Percentiles rank a stretch among this genome's conserved stretches.
These are phyloP conservation scores for Monochamus saltuarius DNA, from an alignment of 1,140 invertebrate species.

Conservation along the genomic window DNA sequence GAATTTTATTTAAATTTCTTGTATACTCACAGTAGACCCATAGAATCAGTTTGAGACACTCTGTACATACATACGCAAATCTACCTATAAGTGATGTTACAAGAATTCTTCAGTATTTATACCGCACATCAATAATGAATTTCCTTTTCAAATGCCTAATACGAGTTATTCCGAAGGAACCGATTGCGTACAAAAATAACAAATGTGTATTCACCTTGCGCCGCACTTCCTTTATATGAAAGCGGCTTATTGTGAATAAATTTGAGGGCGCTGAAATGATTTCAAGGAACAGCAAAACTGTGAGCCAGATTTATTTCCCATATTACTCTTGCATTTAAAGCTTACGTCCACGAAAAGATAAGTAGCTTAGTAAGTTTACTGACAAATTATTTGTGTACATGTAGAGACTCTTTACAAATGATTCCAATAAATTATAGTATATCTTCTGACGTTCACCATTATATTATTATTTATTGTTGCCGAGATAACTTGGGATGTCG, in stretches of 20 bases:
- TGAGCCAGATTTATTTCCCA: slow-evolving; percentile 13
- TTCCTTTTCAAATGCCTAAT: too few species aligned
- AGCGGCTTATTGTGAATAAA: slow-evolving; percentile 20
- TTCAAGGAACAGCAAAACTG: slow-evolving; percentile 12
- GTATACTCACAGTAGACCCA: too few species aligned
- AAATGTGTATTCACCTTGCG: slow-evolving; percentile 13
- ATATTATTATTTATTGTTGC: slow-evolving; percentile 11
- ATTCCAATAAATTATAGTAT: slow-evolving; percentile 11
- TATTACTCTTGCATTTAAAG: slow-evolving; percentile 18
- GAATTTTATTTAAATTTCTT: too few species aligned
- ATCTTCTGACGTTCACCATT: slow-evolving; percentile 8
- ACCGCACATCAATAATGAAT: too few species aligned
- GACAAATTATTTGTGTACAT: slow-evolving; percentile 21
- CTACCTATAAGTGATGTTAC: too few species aligned
- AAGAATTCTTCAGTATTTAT: too few species aligned
- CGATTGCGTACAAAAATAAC: slow-evolving; percentile 5
- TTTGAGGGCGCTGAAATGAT: slow-evolving; percentile 10
- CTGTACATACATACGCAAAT: too few species aligned
- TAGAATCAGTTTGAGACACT: too few species aligned
- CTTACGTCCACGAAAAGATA: slow-evolving; percentile 14
- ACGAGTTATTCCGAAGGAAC: background rate
- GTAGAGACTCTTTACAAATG: slow-evolving; percentile 17
- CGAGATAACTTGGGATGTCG: slow-evolving; percentile 9
- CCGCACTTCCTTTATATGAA: slow-evolving; percentile 2
- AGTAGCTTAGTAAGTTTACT: slow-evolving; percentile 16